Evolutionary conservation across 2,888 invertebrate genomes (phyloP).

Genomic region (Tachystola acroxantha): DNA sequence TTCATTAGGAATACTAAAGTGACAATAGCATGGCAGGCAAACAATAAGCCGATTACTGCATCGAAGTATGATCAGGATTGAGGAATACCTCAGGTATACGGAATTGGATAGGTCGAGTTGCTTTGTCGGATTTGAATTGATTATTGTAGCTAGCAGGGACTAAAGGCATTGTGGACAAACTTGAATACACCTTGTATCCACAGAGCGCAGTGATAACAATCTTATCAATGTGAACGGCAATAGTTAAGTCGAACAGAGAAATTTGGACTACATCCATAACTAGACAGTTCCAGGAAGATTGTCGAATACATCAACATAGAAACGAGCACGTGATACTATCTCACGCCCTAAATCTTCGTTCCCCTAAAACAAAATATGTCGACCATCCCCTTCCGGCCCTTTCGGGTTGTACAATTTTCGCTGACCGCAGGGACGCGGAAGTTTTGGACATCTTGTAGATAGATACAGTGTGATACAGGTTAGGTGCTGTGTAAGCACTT

Average conservation of each 20-base stretch:
- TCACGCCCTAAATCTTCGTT: slow-evolving; percentile 48
- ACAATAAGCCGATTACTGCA: slow-evolving; percentile 49
- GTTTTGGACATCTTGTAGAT: slow-evolving; percentile 24
- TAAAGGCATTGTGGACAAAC: no score
- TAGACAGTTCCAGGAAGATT: neutral
- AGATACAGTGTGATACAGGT: slow-evolving; percentile 25
- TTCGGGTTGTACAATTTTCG: slow-evolving; percentile 40
- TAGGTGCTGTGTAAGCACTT: slow-evolving; percentile 37
- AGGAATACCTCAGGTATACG: slow-evolving; percentile 22
- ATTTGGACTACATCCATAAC: no score
- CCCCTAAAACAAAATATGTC: slow-evolving; percentile 43
- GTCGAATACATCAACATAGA: slow-evolving; percentile 33
- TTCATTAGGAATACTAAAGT: slow-evolving; percentile 27
- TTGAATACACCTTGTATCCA: no score
- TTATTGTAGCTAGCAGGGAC: neutral
- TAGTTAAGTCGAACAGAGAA: no score
- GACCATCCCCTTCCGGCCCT: slow-evolving; percentile 30
- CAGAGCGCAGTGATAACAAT: no score
- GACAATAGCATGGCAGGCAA: slow-evolving; percentile 42
- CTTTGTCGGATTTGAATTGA: neutral
- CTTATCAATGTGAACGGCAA: no score
- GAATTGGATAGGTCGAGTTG: slow-evolving; percentile 23
- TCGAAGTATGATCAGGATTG: neutral
- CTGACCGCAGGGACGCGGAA: slow-evolving; percentile 29
- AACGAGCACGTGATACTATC: slow-evolving; percentile 34